Evolutionary conservation across 2,113 vertebrate genomes (phyloP), one percentile per base, ranked within the genome.

Genomic region (Puntigrus tetrazona): DNA sequence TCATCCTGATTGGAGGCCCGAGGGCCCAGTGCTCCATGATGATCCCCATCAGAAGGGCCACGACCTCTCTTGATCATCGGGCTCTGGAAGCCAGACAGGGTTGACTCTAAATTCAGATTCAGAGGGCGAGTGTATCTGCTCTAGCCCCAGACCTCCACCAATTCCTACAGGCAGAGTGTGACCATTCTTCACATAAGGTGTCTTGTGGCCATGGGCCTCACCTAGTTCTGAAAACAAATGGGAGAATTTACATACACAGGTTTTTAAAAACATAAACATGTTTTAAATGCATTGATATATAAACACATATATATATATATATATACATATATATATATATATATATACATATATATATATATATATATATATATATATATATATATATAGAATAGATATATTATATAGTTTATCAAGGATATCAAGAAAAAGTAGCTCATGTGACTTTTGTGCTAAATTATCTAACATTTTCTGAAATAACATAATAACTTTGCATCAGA

Each of bases 131-230:
- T 92, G 92, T 82, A 92, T 2, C 92, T 92, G 73, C 89, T 94
- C 89, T 85, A 91, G 84, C 82, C 78, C 87, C 72, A 82, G 50
- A 38, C 85, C 87, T 20, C 90, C 83, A 10, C 89, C 89, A 13
- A 90, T 88, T 10, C 87, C 91, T 22, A 95, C 84, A 18, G 96
- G 96, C 31, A 95, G 86, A 0, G 97, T 98, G 84, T 98, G 97
- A 84, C 97, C 97, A n/a, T 99, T 99, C 91, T 98, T 98, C 88
- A 98, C 91, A 0, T 94, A 89, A 3, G 91, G 82, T 0, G 93
- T 93, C 91, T 93, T 95, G 82, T 91, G 69, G 87, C 94, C 95
- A 43, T 94, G 95, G 8, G 91, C n/a, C 6, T 97, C 95, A 45
- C 94, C 95, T 78, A 85, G 90, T 86, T 93, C 96, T 96, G 87